Base-by-base conservation (phyloP, 2,888 invertebrate genomes). In the Polylopha cassiicola region DNA sequence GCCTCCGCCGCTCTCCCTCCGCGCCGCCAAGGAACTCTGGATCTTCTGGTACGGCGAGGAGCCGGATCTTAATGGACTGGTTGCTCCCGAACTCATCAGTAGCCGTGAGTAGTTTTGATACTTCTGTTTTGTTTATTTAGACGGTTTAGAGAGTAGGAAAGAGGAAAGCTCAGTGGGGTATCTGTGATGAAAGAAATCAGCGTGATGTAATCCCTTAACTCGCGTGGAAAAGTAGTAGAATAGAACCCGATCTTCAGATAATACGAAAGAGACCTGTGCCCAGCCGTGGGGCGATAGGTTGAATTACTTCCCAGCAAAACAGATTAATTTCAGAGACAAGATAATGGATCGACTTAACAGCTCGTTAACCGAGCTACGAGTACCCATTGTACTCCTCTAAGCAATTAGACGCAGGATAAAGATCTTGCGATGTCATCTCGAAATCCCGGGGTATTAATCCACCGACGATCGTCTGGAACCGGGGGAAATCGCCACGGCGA, bases 1-100 rank as follows among this genome's bases (percentile, higher is more conserved):
- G 55, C 90, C 90, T 67, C 92, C 92, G 68, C 93, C 94, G 53
- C 89, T 95, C 62, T 92, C 93, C 60, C 88, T 95, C 59, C 90
- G 92, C 72, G 92, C 94, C 66, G 92, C 95, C 77, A 99, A 98
- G 87, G 99, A 99, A 81, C 90, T 99, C 47, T 99, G 99, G 99
- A 95, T 99, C 78, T 99, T 99, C 88, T 99, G 99, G 99, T 99
- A 99, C 87, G 98, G 98, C 67, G 97, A 98, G 76, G 96, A 97
- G 80, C 97, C 97, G 39, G 95, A 96, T 81, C 89, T 97, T 50
- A 90, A 89, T 63, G 92, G 92, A 45, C 88, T 96, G 63, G 92
- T 96, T 58, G 91, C 94, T 44, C 91, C 92, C 7, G 95, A 97
- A 72, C 90, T 97, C 53, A 91, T 94, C 68, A 89, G 89, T 51